Conservation (phyloP, 2,113 vertebrate genomes). For the Dascyllus trimaculatus region DNA sequence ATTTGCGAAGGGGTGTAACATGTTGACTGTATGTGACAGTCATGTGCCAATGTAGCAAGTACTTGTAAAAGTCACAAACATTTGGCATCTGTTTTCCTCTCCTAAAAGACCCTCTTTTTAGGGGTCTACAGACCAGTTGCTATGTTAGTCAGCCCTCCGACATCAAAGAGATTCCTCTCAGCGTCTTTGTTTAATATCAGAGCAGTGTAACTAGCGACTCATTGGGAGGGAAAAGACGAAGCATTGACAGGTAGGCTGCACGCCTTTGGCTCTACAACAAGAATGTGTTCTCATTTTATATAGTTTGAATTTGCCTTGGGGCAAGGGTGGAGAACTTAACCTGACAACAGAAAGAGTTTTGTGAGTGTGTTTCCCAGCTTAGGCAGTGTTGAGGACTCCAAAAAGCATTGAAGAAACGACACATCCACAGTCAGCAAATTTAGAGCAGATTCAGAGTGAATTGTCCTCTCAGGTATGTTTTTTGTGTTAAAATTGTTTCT, state of each 20-base stretch:
- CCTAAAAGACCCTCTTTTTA: background rate
- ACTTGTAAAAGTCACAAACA: background rate
- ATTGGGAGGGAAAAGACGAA: background rate
- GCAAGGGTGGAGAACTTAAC: constrained; percentile 48
- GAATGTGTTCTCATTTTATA: constrained; percentile 41
- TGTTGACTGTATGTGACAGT: constrained; percentile 4
- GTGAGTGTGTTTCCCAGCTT: constrained; percentile 1
- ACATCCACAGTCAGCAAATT: background rate
- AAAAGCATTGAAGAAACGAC: background rate
- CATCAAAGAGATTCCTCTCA: rapidly evolving
- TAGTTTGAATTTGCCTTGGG: constrained; percentile 20
- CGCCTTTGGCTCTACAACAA: constrained; percentile 18
- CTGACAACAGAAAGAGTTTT: background rate
- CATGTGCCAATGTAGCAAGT: background rate
- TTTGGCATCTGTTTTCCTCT: background rate
- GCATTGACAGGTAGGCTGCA: background rate
- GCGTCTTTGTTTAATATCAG: background rate
- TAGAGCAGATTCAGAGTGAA: background rate
- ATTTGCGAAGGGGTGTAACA: constrained; percentile 23
- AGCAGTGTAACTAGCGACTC: background rate
- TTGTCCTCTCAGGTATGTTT: constrained; percentile 22
- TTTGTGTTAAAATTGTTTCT: background rate
- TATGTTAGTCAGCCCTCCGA: background rate
- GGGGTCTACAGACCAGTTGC: too few relatives aligned
- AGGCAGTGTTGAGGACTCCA: background rate